Percentiles rank a stretch among this genome's conserved stretches.
Evolutionary conservation across 2,797 vertebrate species (phyloP).

Genomic region (Loris lydekkerianus): DNA sequence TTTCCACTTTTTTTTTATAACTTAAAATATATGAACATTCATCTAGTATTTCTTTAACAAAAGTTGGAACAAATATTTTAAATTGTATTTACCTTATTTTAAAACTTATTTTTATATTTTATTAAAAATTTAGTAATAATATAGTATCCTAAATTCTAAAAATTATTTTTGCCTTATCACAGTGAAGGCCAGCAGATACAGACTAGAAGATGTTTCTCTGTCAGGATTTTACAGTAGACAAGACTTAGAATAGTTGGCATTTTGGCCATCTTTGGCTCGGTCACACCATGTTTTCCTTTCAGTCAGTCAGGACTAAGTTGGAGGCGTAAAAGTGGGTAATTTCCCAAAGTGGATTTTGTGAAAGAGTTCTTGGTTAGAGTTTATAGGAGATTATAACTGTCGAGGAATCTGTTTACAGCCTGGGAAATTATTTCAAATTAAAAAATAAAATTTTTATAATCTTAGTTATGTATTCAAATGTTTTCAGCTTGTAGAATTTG

Average conservation of each 20-base stretch:
- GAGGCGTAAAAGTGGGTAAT: neutral
- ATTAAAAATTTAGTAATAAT: neutral
- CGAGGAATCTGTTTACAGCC: neutral
- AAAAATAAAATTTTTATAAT: conserved; percentile 24
- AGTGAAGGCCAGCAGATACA: neutral
- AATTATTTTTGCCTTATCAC: neutral
- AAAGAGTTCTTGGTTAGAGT: conserved; percentile 4
- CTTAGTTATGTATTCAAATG: neutral
- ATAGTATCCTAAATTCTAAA: neutral
- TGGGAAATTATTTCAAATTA: conserved; percentile 33
- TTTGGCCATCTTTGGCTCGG: neutral
- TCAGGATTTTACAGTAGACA: neutral
- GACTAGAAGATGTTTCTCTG: neutral
- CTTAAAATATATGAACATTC: conserved; percentile 3
- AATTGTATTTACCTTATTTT: conserved; percentile 40
- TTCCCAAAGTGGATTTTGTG: neutral
- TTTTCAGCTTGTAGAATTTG: conserved; percentile 46
- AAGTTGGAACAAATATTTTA: neutral
- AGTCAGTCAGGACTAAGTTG: neutral
- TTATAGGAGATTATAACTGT: conserved; percentile 43
- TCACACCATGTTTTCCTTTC: neutral
- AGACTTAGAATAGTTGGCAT: neutral
- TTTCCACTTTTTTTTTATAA: conserved; percentile 7
- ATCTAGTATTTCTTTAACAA: conserved; percentile 17
- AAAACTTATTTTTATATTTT: conserved; percentile 14